Percentiles rank a stretch among this genome's conserved stretches.
Evolutionary conservation across 2,113 vertebrate species (phyloP).

Genomic region (Brachirus orientalis): DNA sequence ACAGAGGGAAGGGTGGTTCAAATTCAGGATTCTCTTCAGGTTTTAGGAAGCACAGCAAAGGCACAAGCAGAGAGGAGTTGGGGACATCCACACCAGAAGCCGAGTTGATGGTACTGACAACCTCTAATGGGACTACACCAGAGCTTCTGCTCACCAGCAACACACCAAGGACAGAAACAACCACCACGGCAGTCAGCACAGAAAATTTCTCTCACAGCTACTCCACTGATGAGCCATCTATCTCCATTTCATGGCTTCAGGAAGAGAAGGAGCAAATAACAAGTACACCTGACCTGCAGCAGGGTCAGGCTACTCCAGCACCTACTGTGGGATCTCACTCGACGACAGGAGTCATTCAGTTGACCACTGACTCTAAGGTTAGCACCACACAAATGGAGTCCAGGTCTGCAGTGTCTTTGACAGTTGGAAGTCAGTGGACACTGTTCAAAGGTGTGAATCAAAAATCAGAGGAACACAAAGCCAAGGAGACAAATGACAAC

Average conservation of each 20-base stretch:
- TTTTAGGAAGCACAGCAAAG: slow-evolving; percentile 45
- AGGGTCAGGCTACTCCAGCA: slow-evolving; percentile 17
- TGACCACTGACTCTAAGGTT: slow-evolving; percentile 36
- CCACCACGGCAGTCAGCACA: slow-evolving; percentile 7
- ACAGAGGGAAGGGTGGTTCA: slow-evolving; percentile 21
- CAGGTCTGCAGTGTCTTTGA: slow-evolving; percentile 69
- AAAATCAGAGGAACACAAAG: slow-evolving; percentile 48
- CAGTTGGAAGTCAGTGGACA: slow-evolving; percentile 58
- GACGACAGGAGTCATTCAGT: slow-evolving; percentile 18
- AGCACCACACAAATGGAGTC: slow-evolving; percentile 64
- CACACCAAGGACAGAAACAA: slow-evolving; percentile 24
- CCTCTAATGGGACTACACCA: slow-evolving; percentile 49
- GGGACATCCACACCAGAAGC: slow-evolving; percentile 27
- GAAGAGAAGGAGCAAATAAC: slow-evolving; percentile 51
- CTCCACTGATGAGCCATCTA: slow-evolving; percentile 40
- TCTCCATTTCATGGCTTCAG: slow-evolving; percentile 68
- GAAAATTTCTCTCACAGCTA: slow-evolving; percentile 27
- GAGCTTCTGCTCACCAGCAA: slow-evolving; percentile 36
- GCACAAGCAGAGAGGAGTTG: slow-evolving; percentile 17
- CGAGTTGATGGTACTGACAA: slow-evolving; percentile 48
- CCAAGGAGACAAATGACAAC: slow-evolving; percentile 24
- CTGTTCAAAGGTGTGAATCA: slow-evolving; percentile 37
- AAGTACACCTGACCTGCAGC: background rate
- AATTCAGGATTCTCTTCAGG: slow-evolving; percentile 45
- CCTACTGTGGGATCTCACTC: slow-evolving; percentile 20